Evolutionary conservation across 2,797 vertebrate species (phyloP).

Genomic region (Acrossocheilus fasciatus): DNA sequence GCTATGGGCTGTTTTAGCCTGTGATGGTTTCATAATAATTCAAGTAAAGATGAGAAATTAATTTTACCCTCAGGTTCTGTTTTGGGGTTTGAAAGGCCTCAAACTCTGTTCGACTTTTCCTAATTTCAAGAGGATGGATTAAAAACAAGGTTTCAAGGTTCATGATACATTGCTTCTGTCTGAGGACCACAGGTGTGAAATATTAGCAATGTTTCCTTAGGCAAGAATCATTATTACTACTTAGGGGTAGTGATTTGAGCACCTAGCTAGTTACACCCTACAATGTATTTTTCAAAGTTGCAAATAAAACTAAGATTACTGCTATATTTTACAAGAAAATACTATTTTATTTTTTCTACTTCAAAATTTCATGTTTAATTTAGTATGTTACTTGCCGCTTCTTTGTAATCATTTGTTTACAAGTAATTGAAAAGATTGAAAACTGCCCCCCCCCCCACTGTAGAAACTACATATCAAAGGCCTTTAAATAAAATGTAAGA

Average conservation of each 20-base stretch:
- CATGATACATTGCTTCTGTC: not conserved
- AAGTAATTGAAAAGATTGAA: not conserved
- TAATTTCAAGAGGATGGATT: not conserved
- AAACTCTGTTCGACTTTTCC: not conserved
- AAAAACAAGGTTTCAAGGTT: not conserved
- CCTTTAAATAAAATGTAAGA: too few species aligned
- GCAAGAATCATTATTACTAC: not conserved
- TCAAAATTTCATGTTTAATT: not conserved
- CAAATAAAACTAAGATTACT: not conserved
- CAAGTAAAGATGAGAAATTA: not conserved
- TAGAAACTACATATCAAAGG: too few species aligned
- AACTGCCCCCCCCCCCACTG: not conserved
- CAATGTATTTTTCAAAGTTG: not conserved
- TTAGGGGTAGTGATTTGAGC: not conserved
- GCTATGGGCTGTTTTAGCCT: slow-evolving; percentile 42
- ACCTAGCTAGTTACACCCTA: not conserved
- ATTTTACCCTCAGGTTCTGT: not conserved
- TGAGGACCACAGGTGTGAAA: not conserved
- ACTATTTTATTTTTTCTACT: not conserved
- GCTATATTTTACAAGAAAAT: not conserved
- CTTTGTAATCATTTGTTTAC: not conserved
- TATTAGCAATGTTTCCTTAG: not conserved
- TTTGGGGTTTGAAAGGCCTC: not conserved
- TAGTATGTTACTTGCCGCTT: not conserved
- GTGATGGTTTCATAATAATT: slow-evolving; percentile 32